Evolutionary conservation across 1,140 invertebrate genomes (phyloP), one percentile per base, ranked within the genome.

Genomic region (Lordiphosa stackelbergi): DNA sequence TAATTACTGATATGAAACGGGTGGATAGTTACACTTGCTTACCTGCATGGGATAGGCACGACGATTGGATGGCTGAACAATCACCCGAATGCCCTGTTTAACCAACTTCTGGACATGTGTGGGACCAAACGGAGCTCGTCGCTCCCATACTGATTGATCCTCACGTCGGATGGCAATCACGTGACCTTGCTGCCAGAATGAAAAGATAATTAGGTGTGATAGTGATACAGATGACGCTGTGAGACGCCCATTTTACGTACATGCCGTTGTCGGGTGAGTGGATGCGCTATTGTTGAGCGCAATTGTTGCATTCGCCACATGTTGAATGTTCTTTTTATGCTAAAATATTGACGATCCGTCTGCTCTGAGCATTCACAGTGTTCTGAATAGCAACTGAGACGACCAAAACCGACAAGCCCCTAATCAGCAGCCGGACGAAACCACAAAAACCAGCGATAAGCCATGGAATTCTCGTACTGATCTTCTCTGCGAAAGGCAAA

Each of bases 141-240:
- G 90, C 88, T 99, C 98, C 98, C 98, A 99, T 11, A 98, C 96
- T 81, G 96, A 97, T 78, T 98, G 96, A 86, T 98, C 97, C 89
- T 99, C 98, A 24, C 97, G 88, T 10, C 95, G 89, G 65, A 96
- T 95, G 7, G 94, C 95, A 75, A 96, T 94, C n/a, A 94, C 90
- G 66, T 92, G 93, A 31, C 87, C 88, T 48, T 69, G 77, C 90
- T 90, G 28, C 2, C 59, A 43, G 16, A 47, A 19, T 34, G 2
- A 9, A 12, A 5, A 19, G 8, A 40, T 24, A 19, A 36, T 31
- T 34, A 24, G 22, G 5, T 24, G 22, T 5, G 5, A 1, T 24
- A 24, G 22, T 9, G 38, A 41, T 11, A 8, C 7, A 7, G 28
- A 31, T 31, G 28, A 31, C 7, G 28, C 8, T 31, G 7, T 5